Evolutionary conservation across 2,797 vertebrate genomes (phyloP), one percentile per base, ranked within the genome.

Genomic region (Peromyscus aztecus): DNA sequence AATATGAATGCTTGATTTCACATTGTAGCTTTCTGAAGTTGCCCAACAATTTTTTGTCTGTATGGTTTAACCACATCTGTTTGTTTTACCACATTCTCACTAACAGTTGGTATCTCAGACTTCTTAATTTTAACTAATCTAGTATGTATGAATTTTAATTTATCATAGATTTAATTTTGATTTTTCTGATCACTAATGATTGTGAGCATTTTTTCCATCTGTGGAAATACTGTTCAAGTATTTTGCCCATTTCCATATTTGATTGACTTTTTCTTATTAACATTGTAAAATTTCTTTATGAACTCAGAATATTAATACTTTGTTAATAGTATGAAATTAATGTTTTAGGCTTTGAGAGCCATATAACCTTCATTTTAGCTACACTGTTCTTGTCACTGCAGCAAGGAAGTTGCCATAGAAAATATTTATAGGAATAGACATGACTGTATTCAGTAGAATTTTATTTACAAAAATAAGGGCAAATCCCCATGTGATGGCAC

Each of bases 161-260:
- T 40, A 73, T 52, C 46, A 16, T 71, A 37, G 13, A 78, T 63
- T 94, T 82, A 43, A 29, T 95, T 80, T 49, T 46, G 31, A 71
- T 80, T 80, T 90, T 57, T 57, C 43, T 73, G 63, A 63, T 89
- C 59, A 67, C 34, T 89, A 55, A 49, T 73, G 23, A 93, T 46
- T 96, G 31, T 63, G 12, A 89, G 43, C 3, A 43, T 61, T 61
- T 85, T 91, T 96, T 91, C 63, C 17, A 85, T 80, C 78, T 59
- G 37, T 89, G 43, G 52, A 55, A 55, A 83, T 78, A 80, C 59
- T 89, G 24, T 91, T 88, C 55, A 92, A 92, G 55, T 89, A 83
- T 91, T 94, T 63, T 96, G 63, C 11, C 40, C 31, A 92, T 94
- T 95, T 94, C 90, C 71, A 86, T 19, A 78, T 92, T 97, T 84